A percentile compares a stretch with the other conserved stretches of the same genome.
Evolutionary conservation across 2,888 invertebrate species (phyloP).

Genomic region (Mythimna loreyi): DNA sequence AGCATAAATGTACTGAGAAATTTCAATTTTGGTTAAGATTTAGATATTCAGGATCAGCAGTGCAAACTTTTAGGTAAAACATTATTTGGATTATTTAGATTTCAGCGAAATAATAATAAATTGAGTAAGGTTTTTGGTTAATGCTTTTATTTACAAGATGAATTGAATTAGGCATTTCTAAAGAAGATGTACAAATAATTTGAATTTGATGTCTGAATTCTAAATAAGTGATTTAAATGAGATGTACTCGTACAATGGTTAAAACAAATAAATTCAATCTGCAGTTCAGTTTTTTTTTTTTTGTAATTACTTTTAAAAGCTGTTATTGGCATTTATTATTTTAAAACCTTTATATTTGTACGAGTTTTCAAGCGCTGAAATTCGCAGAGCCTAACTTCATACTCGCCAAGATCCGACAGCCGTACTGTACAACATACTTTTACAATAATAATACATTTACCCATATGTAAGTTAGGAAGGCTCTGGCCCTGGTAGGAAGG

Average conservation of each 20-base stretch:
- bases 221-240: background rate
- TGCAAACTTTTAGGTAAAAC: slow-evolving; percentile 18
- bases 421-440: background rate
- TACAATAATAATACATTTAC: background rate
- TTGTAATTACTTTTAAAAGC: too few species aligned
- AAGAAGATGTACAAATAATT: slow-evolving; percentile 1
- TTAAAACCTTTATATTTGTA: too few species aligned
- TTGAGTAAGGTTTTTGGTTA: slow-evolving; percentile 26
- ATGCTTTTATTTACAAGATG: slow-evolving; percentile 17
- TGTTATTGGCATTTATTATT: too few species aligned
- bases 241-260: background rate
- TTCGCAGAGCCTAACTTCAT: too few species aligned
- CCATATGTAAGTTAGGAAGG: too few species aligned
- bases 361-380: too few species aligned
- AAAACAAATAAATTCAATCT: too few species aligned
- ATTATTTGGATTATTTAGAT: slow-evolving; percentile 7
- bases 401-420: too few species aligned
- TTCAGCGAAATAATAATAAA: slow-evolving; percentile 10
- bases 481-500: too few species aligned
- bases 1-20: slow-evolving; percentile 13
- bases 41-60: slow-evolving; percentile 1
- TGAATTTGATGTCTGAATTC: background rate
- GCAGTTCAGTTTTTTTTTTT: too few species aligned
- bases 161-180: slow-evolving; percentile 9
- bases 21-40: slow-evolving; percentile 13